Conservation (phyloP, 2,113 vertebrate species). For the Pangasianodon gigas region DNA sequence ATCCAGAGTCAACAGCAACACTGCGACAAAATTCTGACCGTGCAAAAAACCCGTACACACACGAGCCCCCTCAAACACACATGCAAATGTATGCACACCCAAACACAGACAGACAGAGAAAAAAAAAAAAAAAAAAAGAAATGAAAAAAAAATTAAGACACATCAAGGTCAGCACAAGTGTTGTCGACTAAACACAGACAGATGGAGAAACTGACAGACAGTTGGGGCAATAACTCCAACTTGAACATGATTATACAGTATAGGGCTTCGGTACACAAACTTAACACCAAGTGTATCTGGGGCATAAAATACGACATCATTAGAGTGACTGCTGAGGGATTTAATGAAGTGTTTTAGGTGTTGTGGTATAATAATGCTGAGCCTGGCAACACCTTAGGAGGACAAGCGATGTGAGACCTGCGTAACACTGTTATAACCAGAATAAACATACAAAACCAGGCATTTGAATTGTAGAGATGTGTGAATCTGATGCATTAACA, state of each 20-base stretch:
- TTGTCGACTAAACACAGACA: constrained; percentile 3
- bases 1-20: constrained; percentile 69
- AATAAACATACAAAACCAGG: not conserved
- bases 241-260: not conserved
- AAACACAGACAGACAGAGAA: constrained; percentile 1
- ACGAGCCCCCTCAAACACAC: constrained; percentile 8
- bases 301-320: constrained; percentile 3
- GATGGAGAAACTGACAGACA: constrained; percentile 7
- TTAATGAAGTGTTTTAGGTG: not conserved
- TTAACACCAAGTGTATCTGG: constrained; percentile 20
- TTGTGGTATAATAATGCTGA: not conserved
- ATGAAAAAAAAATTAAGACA: constrained; percentile 50
- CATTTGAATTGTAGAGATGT: not conserved
- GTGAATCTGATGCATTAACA: not conserved
- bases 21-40: constrained; percentile 58
- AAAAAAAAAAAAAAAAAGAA: not conserved
- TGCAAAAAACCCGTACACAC: constrained; percentile 41
- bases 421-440: constrained; percentile 20
- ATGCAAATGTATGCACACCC: not conserved
- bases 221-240: not conserved
- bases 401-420: not conserved
- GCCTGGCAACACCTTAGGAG: not conserved
- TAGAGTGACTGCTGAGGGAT: not conserved
- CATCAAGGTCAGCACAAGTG: constrained; percentile 54
- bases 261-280: not conserved